phyloP scores from a whole-genome alignment of 1,140 invertebrate genomes.

The Rhopalosiphum maidis region DNA sequence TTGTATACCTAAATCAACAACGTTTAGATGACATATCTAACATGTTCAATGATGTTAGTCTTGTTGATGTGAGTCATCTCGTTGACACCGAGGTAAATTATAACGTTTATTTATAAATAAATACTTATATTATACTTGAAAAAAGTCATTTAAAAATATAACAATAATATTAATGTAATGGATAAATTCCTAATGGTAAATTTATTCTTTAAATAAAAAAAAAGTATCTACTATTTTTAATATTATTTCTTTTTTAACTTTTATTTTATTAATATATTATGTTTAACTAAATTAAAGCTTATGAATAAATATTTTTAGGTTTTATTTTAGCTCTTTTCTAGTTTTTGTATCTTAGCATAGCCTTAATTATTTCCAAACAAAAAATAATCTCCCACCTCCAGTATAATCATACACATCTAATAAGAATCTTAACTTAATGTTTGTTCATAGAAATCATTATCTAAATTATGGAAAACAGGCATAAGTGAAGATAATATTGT shows the following conservation, averaged over 20 bases:
- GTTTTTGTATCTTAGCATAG: neutral
- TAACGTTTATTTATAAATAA: neutral
- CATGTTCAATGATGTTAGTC: slow-evolving; percentile 14
- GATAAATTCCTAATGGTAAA: neutral
- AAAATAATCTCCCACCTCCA: neutral
- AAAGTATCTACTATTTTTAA: too few relatives aligned
- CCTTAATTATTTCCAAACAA: neutral
- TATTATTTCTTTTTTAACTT: too few relatives aligned
- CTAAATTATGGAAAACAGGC: slow-evolving; percentile 44
- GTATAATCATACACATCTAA: neutral
- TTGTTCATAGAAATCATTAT: slow-evolving; percentile 33
- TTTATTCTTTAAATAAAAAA: too few relatives aligned
- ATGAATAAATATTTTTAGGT: too few relatives aligned
- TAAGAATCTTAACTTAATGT: neutral
- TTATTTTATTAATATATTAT: too few relatives aligned
- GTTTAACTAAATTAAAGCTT: too few relatives aligned
- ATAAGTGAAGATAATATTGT: slow-evolving; percentile 27
- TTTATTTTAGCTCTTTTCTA: too few relatives aligned
- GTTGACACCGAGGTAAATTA: slow-evolving; percentile 34
- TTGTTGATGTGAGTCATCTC: slow-evolving; percentile 40
- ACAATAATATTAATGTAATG: neutral
- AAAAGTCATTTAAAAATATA: neutral
- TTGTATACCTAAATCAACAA: slow-evolving; percentile 14
- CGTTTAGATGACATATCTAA: slow-evolving; percentile 46
- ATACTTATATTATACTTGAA: neutral